Evolutionary conservation across 2,888 invertebrate species (phyloP).

Genomic region (Acrobasis consociella): DNA sequence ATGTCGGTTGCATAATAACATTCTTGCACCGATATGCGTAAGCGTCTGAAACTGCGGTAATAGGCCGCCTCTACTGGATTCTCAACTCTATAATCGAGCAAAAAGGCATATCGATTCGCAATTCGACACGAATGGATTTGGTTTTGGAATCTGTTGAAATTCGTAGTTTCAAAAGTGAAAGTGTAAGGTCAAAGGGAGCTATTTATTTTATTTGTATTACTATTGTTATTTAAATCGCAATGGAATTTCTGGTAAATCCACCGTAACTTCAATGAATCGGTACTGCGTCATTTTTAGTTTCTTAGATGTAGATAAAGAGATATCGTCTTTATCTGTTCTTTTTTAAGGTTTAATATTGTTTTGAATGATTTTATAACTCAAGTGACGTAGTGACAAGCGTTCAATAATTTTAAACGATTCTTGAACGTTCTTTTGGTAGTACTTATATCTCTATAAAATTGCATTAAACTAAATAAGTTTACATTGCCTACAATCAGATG

Average conservation of each 20-base stretch:
- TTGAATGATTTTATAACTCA: neutral
- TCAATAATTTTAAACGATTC: neutral
- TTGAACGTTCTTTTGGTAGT: neutral
- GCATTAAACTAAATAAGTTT: too few relatives aligned
- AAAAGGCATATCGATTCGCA: slow-evolving; percentile 12
- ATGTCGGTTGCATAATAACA: slow-evolving; percentile 59
- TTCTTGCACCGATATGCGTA: slow-evolving; percentile 64
- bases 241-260: slow-evolving; percentile 3
- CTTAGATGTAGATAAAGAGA: neutral
- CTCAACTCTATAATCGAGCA: neutral
- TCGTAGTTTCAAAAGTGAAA: slow-evolving; percentile 18
- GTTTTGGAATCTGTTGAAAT: slow-evolving; percentile 20
- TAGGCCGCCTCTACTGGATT: slow-evolving; percentile 10
- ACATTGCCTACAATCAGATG: too few relatives aligned
- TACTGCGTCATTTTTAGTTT: slow-evolving; percentile 6
- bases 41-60: slow-evolving; percentile 50
- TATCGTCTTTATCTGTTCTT: neutral
- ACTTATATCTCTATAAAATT: too few relatives aligned
- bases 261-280: neutral
- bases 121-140: neutral
- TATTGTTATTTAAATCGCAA: slow-evolving; percentile 9
- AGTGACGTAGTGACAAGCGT: slow-evolving; percentile 1
- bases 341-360: neutral
- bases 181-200: slow-evolving; percentile 18
- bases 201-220: slow-evolving; percentile 15